phyloP scores from a whole-genome alignment of 2,113 vertebrate species.

The Spheniscus mendiculus region DNA sequence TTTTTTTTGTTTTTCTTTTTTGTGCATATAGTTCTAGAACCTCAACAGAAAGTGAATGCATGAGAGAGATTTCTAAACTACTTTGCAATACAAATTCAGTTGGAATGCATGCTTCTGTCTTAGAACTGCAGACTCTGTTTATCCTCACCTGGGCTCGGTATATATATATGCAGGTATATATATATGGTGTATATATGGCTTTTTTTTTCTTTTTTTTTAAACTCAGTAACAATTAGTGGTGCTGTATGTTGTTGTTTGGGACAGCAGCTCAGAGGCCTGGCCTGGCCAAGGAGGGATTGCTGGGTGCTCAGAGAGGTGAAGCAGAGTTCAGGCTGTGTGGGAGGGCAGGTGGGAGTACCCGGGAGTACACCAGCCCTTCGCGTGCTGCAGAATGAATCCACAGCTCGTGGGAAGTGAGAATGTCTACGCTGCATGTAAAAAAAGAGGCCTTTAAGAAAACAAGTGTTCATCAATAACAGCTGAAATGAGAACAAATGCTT shows the following conservation, averaged over 20 bases:
- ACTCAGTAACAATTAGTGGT: neutral
- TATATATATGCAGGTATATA: neutral
- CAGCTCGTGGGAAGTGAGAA: neutral
- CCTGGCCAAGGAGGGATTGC: neutral
- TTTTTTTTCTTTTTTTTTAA: neutral
- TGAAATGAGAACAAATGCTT: conserved; percentile 15
- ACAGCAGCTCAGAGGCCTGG: neutral
- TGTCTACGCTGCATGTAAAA: neutral
- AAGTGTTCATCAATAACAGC: neutral
- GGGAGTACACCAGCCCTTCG: neutral
- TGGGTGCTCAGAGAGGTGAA: neutral
- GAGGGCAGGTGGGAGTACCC: neutral
- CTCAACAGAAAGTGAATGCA: neutral
- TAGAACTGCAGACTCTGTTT: neutral
- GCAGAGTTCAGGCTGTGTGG: neutral
- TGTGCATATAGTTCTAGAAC: neutral
- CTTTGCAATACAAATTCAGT: neutral
- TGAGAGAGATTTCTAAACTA: neutral
- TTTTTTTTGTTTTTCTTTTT: neutral
- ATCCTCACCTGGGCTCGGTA: neutral
- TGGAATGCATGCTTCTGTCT: neutral
- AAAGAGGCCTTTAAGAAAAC: neutral
- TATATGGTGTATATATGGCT: too few species aligned
- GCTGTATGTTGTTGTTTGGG: neutral
- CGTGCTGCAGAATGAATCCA: accelerated